Base-by-base conservation (phyloP, 1,140 invertebrate genomes). In the Drosophila prosaltans region DNA sequence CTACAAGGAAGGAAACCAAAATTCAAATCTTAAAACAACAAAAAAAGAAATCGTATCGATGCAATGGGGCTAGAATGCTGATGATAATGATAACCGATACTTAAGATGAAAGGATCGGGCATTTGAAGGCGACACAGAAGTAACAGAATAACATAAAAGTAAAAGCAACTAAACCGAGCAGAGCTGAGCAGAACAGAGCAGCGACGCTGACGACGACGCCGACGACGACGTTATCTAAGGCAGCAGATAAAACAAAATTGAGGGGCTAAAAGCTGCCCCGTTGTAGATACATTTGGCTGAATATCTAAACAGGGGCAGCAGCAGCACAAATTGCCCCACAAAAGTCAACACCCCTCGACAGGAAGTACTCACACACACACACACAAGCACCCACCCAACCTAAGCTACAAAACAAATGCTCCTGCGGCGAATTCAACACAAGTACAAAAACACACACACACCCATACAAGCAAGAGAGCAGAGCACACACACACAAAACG, bases 1-100 rank as follows among this genome's bases (percentile, higher is more conserved):
- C 48, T 81, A 54, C 85, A 89, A 90, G 84, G 84, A 89, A 89
- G 84, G 85, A 89, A 89, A 90, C 84, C 84, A 26, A 89, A 89
- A 89, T 89, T 89, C 69, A 89, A 89, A 70, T 69, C 51, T 30
- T 30, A 30, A 30, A 0, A 4, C 2, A 67, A 48, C 58, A 71
- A 24, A 21, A 30, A 30, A 16, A 69, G 65, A 86, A 51, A 70
- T 39, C 66, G 57, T 74, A 80, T 28, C 60, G 24, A 63, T 67
- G 60, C 40, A 68, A 11, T 26, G n/a, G 62, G 71, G 54, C 65
- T 16, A 67, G 69, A 68, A 73, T 72, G 83, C 79, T 67, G 61
- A 88, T 88, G 83, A 84, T 72, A 78, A 85, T 67, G 76, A 80
- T 54, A 30, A 24, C 54, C 72, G 8, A 4, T 26, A 11, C 21